Conservation (phyloP, 2,888 invertebrate genomes). For the Drosophila putrida region DNA sequence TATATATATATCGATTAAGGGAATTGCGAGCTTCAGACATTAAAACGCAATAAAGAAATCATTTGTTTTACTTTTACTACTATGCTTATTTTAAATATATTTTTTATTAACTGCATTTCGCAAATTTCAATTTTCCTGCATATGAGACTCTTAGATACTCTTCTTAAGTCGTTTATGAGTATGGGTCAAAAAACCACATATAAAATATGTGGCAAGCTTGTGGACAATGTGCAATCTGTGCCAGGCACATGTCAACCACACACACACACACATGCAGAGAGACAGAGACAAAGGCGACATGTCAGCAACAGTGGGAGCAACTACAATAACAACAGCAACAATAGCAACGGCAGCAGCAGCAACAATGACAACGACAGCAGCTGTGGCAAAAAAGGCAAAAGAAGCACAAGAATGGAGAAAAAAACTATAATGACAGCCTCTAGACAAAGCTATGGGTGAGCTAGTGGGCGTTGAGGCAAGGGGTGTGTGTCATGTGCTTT, state of each 20-base stretch:
- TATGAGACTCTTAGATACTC: constrained; percentile 16
- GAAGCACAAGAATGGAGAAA: constrained; percentile 36
- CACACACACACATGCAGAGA: constrained; percentile 11
- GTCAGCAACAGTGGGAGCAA: constrained; percentile 48
- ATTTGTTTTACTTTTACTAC: too few species aligned
- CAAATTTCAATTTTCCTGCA: not conserved
- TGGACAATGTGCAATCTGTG: constrained; percentile 77
- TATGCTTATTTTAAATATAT: too few species aligned
- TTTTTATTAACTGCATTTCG: not conserved
- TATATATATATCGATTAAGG: too few species aligned
- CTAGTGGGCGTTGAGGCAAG: constrained; percentile 14
- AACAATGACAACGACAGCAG: constrained; percentile 29
- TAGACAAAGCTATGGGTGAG: constrained; percentile 55
- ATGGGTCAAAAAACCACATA: constrained; percentile 39
- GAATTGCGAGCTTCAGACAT: too few species aligned
- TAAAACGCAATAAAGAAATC: too few species aligned
- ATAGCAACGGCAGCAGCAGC: constrained; percentile 18
- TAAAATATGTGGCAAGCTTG: constrained; percentile 56
- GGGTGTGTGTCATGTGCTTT: constrained; percentile 42
- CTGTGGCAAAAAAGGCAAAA: constrained; percentile 45
- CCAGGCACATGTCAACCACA: constrained; percentile 73
- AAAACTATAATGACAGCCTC: constrained; percentile 67
- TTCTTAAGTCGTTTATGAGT: not conserved
- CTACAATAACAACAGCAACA: constrained; percentile 22
- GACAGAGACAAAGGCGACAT: constrained; percentile 47